A percentile compares a stretch with the other conserved stretches of the same genome.
phyloP scores from a whole-genome alignment of 30 jellyfish, hydroid and myxozoan species.

The Chrysaora quinquecirrha region DNA sequence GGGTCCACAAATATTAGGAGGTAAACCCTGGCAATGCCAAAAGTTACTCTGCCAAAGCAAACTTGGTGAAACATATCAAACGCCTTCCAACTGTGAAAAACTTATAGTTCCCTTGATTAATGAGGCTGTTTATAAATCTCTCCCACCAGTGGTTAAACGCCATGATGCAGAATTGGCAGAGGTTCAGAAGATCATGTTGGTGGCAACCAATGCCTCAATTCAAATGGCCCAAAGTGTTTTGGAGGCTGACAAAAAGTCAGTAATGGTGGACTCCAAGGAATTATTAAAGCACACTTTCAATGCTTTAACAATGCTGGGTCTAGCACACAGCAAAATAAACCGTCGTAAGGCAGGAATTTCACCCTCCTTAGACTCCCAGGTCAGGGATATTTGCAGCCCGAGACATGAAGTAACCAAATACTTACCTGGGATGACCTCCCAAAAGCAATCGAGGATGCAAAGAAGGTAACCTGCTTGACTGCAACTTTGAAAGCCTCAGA shows the following conservation, averaged over 20 bases:
- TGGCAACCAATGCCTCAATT: not conserved
- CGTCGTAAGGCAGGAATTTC: not conserved
- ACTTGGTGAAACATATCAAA: not conserved
- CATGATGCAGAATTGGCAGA: not conserved
- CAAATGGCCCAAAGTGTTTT: conserved; percentile 8
- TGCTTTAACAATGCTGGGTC: conserved; percentile 35
- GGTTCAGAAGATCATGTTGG: not conserved
- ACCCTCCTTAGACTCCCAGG: conserved; percentile 5
- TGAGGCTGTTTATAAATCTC: not conserved
- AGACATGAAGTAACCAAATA: conserved; percentile 29
- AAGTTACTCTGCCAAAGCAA: not conserved
- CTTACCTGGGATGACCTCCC: conserved; percentile 45
- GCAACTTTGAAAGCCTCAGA: not conserved
- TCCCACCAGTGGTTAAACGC: not conserved
- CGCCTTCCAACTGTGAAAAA: not conserved
- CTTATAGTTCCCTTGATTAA: not conserved
- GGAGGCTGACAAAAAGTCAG: conserved; percentile 23
- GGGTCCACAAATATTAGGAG: not conserved
- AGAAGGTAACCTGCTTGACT: conserved; percentile 11
- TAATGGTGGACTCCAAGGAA: conserved; percentile 5
- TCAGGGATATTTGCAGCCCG: conserved; percentile 40
- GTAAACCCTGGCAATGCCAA: not conserved
- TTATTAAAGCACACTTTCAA: not conserved
- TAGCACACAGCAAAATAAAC: conserved; percentile 23
- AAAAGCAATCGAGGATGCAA: conserved; percentile 14